A percentile compares a stretch with the other conserved stretches of the same genome.
phyloP scores from a whole-genome alignment of 2,113 vertebrate species.

The Hypomesus transpacificus region DNA sequence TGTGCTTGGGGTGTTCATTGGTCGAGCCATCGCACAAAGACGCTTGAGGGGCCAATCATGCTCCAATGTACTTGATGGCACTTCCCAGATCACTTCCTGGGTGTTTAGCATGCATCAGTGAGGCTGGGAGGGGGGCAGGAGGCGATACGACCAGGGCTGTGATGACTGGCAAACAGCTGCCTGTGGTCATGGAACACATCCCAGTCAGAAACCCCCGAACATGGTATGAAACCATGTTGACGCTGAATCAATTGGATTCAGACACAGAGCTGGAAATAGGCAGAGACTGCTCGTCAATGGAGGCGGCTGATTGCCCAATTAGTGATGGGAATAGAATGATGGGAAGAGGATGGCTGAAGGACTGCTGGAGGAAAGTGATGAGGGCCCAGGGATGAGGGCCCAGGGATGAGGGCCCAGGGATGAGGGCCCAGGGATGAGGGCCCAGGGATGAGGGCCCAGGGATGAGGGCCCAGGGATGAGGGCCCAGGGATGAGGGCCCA shows the following conservation, averaged over 20 bases:
- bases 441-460: no score
- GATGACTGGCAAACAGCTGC: neutral
- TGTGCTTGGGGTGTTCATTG: neutral
- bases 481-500: no score
- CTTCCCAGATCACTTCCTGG: neutral
- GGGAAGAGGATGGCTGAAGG: conserved; percentile 19
- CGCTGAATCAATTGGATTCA: conserved; percentile 26
- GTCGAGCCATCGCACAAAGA: conserved; percentile 1
- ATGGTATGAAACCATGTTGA: conserved; percentile 5
- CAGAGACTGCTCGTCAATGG: conserved; percentile 9
- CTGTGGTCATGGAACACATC: neutral
- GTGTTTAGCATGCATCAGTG: neutral
- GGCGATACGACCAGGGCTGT: no score
- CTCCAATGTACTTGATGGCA: neutral
- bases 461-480: no score
- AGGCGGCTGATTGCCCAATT: conserved; percentile 30
- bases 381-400: no score
- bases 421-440: no score
- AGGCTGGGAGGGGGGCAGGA: neutral
- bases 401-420: no score
- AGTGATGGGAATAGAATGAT: conserved; percentile 20
- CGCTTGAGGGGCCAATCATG: neutral
- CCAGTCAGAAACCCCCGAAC: neutral
- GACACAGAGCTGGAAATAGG: conserved; percentile 7
- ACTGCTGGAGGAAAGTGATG: neutral